phyloP scores from a whole-genome alignment of 2,113 vertebrate genomes.

The Phycodurus eques region DNA sequence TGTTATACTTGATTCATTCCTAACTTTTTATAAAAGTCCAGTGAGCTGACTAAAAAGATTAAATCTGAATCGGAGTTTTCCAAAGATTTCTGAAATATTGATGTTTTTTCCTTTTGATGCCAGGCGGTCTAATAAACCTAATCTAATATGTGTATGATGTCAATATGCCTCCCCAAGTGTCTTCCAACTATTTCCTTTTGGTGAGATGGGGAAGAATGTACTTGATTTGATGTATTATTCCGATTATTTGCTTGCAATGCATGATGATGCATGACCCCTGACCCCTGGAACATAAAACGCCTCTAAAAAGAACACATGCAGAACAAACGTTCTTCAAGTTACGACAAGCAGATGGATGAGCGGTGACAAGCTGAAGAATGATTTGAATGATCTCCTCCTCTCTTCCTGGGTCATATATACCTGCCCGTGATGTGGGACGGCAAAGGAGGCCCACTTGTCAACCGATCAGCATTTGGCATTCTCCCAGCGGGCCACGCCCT shows the following conservation, averaged over 20 bases:
- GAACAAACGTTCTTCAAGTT: neutral
- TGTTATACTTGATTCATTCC: neutral
- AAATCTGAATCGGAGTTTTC: neutral
- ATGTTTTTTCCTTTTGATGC: neutral
- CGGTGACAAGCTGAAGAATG: neutral
- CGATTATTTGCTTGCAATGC: neutral
- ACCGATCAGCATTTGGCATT: constrained; percentile 47
- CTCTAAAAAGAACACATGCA: neutral
- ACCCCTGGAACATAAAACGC: neutral
- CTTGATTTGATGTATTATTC: neutral
- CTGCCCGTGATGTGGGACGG: constrained; percentile 24
- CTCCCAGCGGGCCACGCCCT: constrained; percentile 23
- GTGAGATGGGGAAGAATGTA: neutral
- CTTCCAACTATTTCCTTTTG: neutral
- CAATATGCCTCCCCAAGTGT: neutral
- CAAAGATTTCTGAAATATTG: neutral
- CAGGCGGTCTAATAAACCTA: neutral
- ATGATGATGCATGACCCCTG: neutral
- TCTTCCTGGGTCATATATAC: constrained; percentile 30
- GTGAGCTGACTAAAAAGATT: neutral
- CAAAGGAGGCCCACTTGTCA: constrained; percentile 14
- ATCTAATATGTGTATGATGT: neutral
- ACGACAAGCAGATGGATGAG: constrained; percentile 24
- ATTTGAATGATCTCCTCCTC: neutral
- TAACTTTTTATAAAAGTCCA: neutral